Evolutionary conservation across 2,888 invertebrate genomes (phyloP), one percentile per base, ranked within the genome.

Genomic region (Tipula vernalis): DNA sequence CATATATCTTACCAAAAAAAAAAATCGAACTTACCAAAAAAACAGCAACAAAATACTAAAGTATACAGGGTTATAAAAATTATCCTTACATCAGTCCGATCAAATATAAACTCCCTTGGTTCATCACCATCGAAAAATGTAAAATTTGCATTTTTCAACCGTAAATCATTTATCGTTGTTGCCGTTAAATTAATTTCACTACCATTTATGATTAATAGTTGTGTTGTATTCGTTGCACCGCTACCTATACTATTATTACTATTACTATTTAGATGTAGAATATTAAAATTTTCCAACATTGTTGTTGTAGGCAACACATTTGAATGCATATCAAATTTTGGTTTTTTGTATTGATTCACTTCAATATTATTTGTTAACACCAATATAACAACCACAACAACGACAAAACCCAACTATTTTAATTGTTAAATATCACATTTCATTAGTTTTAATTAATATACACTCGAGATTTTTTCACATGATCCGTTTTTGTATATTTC

Each of bases 21-120:
- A n/a, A n/a, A n/a, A n/a, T n/a, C n/a, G n/a, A n/a, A 94, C 96
- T 96, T 91, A 96, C 96, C 96, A 89, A 96, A 95, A 91, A 96
- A 96, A 90, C 96, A 96, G 89, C 95, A 95, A 91, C 96, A 95
- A 91, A 96, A 96, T 28, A 96, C 96, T 88, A 96, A 91, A 1
- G 95, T 94, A 90, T 96, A 96, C 39, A 96, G 92, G 0, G 94
- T 94, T 89, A 96, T 95, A 91, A 96, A 96, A 89, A 96, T 93
- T 86, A 95, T 93, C 89, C 94, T 93, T 87, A 96, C 94, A 90
- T 96, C 95, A 86, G 93, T 93, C 89, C 95, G 93, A 90, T 96
- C 96, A 89, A 95, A 96, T 89, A 96, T 95, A 90, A 95, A 96
- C 87, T 95, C 95, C 88, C 94, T 94, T 87, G 93, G 86, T 39